Conservation (phyloP, 2,797 vertebrate genomes). For the Alosa sapidissima region DNA sequence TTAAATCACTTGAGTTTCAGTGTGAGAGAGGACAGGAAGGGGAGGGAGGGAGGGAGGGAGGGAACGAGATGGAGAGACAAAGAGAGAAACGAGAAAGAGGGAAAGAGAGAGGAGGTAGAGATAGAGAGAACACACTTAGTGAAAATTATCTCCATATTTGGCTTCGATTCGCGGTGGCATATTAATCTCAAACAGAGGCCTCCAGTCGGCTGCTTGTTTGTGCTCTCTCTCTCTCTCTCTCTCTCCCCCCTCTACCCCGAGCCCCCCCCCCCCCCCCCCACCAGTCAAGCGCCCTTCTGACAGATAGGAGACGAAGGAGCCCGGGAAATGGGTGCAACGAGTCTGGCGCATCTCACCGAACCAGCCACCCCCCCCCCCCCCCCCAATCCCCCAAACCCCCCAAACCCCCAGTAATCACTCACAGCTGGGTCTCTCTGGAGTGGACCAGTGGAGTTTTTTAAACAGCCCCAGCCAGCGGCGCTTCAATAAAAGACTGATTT, state of each 20-base stretch:
- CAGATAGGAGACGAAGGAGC: slow-evolving; percentile 22
- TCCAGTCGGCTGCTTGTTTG: slow-evolving; percentile 64
- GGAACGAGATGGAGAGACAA: slow-evolving; percentile 17
- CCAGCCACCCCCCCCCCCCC: not conserved
- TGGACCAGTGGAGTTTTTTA: slow-evolving; percentile 47
- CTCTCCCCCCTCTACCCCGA: no score
- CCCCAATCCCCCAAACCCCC: not conserved
- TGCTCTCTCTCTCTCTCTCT: slow-evolving; percentile 40
- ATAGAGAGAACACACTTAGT: slow-evolving; percentile 22
- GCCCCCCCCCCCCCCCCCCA: no score
- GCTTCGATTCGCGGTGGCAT: slow-evolving; percentile 38
- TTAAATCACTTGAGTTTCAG: slow-evolving; percentile 38
- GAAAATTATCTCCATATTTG: slow-evolving; percentile 55
- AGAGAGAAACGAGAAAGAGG: not conserved
- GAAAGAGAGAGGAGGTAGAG: not conserved
- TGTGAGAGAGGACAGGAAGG: not conserved
- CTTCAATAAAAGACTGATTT: slow-evolving; percentile 49
- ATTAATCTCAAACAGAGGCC: slow-evolving; percentile 47
- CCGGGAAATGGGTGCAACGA: slow-evolving; percentile 49
- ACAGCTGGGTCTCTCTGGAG: slow-evolving; percentile 54
- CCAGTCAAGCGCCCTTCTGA: slow-evolving; percentile 28
- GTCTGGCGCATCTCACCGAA: slow-evolving; percentile 47
- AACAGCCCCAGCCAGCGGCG: slow-evolving; percentile 34
- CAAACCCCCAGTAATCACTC: slow-evolving; percentile 51
- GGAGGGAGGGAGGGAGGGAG: not conserved